Evolutionary conservation across 2,113 vertebrate species (phyloP).

Genomic region (Turnix velox): DNA sequence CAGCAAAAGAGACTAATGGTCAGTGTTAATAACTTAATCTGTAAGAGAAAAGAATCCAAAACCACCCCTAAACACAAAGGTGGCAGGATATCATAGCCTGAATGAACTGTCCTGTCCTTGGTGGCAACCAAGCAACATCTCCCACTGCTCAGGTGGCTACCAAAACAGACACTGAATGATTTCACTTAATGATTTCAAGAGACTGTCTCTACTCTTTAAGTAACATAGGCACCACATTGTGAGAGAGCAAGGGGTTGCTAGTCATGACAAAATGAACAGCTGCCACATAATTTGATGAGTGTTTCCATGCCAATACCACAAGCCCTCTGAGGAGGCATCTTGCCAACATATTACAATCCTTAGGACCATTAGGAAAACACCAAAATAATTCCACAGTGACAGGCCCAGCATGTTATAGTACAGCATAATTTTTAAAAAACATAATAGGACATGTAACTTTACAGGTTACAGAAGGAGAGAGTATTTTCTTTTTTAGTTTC

Average conservation of each 20-base stretch:
- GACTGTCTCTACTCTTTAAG: neutral
- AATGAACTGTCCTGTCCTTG: neutral
- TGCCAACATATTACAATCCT: conserved; percentile 8
- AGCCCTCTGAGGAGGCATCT: neutral
- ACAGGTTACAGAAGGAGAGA: neutral
- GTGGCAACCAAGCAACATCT: neutral
- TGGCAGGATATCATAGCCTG: neutral
- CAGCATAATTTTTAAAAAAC: neutral
- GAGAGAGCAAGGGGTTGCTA: neutral
- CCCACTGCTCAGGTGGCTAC: neutral
- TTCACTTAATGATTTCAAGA: neutral
- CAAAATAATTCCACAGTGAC: neutral
- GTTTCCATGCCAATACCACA: conserved; percentile 4
- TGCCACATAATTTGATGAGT: neutral
- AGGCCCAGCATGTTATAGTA: neutral
- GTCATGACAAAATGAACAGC: neutral
- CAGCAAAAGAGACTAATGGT: neutral
- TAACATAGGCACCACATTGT: neutral
- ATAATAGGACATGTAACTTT: neutral
- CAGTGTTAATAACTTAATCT: neutral
- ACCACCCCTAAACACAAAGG: neutral
- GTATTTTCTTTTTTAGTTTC: neutral
- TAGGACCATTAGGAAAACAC: neutral
- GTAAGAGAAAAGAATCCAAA: neutral
- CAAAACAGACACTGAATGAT: neutral